Evolutionary conservation across 2,797 vertebrate genomes (phyloP).

Genomic region (Chelon labrosus): DNA sequence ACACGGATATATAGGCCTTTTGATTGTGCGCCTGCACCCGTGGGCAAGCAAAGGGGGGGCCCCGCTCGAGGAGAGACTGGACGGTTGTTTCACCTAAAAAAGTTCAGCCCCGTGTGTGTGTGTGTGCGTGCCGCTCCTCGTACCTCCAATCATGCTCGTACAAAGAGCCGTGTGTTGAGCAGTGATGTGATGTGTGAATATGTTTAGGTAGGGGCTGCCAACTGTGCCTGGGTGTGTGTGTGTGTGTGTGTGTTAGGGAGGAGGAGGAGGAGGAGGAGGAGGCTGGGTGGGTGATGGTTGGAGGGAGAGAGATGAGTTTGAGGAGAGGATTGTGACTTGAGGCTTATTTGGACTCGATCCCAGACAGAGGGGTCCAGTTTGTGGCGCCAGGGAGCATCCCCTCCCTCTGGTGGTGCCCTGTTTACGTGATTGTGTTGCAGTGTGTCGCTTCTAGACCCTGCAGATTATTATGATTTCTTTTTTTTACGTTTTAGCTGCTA

Average conservation of each 20-base stretch:
- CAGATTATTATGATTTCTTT: constrained; percentile 14
- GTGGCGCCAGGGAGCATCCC: constrained; percentile 70
- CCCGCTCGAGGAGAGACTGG: constrained; percentile 67
- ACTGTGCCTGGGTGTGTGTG: constrained; percentile 65
- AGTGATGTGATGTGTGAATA: constrained; percentile 81
- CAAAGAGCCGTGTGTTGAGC: constrained; percentile 85
- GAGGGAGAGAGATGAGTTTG: constrained; percentile 61
- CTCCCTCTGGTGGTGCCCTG: constrained; percentile 44
- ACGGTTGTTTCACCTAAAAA: constrained; percentile 73
- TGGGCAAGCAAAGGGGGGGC: constrained; percentile 65
- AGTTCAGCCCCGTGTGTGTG: constrained; percentile 46
- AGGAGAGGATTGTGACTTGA: constrained; percentile 62
- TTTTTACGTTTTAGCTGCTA: constrained; percentile 8
- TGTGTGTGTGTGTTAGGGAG: constrained; percentile 31
- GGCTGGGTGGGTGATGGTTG: constrained; percentile 27
- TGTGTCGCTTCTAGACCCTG: constrained; percentile 50
- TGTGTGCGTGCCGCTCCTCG: constrained; percentile 39
- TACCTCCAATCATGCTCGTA: constrained; percentile 73
- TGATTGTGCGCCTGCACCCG: constrained; percentile 68
- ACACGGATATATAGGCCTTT: constrained; percentile 67
- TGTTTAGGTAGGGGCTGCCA: constrained; percentile 77
- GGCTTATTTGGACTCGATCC: constrained; percentile 74
- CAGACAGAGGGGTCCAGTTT: constrained; percentile 74
- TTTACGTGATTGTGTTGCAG: constrained; percentile 48
- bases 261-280: constrained; percentile 34